Evolutionary conservation across 2,888 invertebrate species (phyloP).

Genomic region (Andrena camellia): DNA sequence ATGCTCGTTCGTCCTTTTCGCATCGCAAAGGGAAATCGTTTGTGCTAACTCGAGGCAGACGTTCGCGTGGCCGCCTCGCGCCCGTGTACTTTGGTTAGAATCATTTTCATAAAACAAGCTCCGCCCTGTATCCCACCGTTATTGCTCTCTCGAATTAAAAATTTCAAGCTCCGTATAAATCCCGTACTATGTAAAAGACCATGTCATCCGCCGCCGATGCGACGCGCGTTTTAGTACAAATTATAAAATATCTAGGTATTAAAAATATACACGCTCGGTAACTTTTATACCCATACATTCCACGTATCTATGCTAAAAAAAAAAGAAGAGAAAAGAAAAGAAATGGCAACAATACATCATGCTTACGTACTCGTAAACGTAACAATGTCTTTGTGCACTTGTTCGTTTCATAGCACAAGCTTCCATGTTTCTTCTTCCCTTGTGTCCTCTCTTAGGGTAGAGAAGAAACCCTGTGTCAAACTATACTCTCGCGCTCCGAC

Average conservation of each 20-base stretch:
- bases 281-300: constrained; percentile 83
- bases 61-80: constrained; percentile 60
- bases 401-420: constrained; percentile 40
- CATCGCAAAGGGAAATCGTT: constrained; percentile 42
- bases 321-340: constrained; percentile 59
- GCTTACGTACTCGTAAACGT: constrained; percentile 70
- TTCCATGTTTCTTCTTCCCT: constrained; percentile 27
- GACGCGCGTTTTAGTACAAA: constrained; percentile 64
- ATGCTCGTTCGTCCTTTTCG: constrained; percentile 42
- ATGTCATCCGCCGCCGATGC: constrained; percentile 49
- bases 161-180: constrained; percentile 61
- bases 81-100: constrained; percentile 79
- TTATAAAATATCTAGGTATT: constrained; percentile 81
- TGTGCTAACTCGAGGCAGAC: constrained; percentile 56
- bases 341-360: constrained; percentile 81
- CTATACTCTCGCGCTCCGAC: constrained; percentile 88
- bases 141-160: constrained; percentile 65
- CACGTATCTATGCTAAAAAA: constrained; percentile 76
- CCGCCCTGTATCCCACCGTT: constrained; percentile 33
- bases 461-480: constrained; percentile 79
- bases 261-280: constrained; percentile 84
- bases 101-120: constrained; percentile 71
- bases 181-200: constrained; percentile 65
- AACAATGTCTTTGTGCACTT: constrained; percentile 59
- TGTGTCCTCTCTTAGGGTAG: not conserved